phyloP scores from a whole-genome alignment of 2,113 vertebrate species.

The Cyphomyrus plagiostoma region DNA sequence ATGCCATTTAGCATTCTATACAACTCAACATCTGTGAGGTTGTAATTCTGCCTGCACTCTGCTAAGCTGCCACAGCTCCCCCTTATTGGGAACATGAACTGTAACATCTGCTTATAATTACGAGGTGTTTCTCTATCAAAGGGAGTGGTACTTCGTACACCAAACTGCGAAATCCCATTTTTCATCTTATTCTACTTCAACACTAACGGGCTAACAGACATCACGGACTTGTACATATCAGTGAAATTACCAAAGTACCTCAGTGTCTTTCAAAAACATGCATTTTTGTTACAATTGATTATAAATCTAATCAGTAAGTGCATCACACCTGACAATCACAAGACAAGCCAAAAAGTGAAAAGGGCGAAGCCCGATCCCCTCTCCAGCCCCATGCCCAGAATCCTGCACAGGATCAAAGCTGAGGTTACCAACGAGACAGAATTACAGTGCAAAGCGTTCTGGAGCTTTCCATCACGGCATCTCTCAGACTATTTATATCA shows the following conservation, averaged over 20 bases:
- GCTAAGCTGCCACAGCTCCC: background rate
- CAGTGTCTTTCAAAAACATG: background rate
- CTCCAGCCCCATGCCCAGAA: background rate
- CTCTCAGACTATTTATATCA: background rate
- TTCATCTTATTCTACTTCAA: background rate
- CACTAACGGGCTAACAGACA: background rate
- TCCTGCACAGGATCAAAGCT: background rate
- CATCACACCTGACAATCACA: background rate
- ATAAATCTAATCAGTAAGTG: background rate
- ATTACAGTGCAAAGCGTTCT: background rate
- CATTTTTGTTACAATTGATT: background rate
- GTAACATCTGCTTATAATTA: background rate
- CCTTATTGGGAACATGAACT: background rate
- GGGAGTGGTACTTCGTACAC: background rate
- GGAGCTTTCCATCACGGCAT: background rate
- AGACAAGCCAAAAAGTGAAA: background rate
- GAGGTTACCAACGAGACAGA: background rate
- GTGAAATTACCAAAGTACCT: background rate
- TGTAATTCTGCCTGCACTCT: background rate
- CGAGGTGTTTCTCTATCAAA: background rate
- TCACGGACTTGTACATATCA: background rate
- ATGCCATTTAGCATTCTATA: background rate
- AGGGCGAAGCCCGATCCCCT: background rate
- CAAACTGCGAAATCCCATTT: background rate
- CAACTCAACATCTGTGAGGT: background rate